Evolutionary conservation across 2,113 vertebrate genomes (phyloP).

Genomic region (Anarhynchus alexandrinus): DNA sequence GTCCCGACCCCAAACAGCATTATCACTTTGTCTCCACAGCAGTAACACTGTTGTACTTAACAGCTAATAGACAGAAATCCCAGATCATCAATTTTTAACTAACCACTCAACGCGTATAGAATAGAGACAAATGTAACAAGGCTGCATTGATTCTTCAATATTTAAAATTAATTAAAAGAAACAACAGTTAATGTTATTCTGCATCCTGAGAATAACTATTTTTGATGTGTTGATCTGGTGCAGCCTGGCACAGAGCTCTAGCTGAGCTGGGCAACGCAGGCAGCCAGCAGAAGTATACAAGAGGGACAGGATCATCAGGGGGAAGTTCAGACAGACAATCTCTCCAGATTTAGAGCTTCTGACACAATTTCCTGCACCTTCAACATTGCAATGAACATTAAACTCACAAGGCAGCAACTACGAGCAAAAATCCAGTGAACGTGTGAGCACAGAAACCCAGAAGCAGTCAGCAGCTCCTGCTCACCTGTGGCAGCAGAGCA

Average conservation of each 20-base stretch:
- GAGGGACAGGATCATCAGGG: background rate
- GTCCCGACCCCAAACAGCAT: background rate
- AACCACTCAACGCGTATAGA: background rate
- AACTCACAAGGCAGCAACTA: background rate
- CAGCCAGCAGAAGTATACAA: background rate
- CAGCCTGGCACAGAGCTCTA: background rate
- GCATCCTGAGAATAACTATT: background rate
- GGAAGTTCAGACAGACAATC: background rate
- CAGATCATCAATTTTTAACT: background rate
- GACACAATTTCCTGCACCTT: background rate
- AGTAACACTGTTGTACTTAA: background rate
- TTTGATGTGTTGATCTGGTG: background rate
- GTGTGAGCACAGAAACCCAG: background rate
- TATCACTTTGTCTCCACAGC: background rate
- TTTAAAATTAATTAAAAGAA: background rate
- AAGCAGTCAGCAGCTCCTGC: background rate
- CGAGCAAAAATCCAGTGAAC: fast-evolving
- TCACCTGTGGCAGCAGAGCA: background rate
- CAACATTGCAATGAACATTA: background rate
- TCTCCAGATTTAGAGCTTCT: background rate
- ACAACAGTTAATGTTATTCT: background rate
- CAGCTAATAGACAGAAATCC: background rate
- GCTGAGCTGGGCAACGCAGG: background rate
- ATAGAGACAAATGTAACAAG: background rate
- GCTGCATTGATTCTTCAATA: background rate